A percentile compares a stretch with the other conserved stretches of the same genome.
Conservation (phyloP, 2,797 vertebrate genomes). For the Enteromius treurensis region DNA sequence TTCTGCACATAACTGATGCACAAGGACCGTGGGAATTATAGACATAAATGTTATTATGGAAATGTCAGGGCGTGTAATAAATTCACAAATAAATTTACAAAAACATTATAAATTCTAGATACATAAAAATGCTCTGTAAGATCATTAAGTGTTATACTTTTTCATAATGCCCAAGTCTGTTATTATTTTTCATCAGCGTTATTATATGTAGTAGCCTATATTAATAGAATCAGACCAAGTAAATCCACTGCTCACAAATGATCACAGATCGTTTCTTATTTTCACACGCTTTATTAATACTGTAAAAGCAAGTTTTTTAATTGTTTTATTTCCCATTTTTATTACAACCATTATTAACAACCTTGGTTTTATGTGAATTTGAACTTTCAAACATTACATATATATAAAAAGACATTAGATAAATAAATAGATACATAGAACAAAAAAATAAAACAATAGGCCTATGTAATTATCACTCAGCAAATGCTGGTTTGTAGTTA, state of each 20-base stretch:
- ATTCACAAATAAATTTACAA: not conserved
- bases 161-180: not conserved
- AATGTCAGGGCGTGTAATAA: not conserved
- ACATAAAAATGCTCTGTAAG: not conserved
- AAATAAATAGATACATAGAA: not conserved
- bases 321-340: not conserved
- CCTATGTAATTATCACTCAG: no score
- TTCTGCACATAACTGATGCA: not conserved
- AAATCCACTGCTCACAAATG: not conserved
- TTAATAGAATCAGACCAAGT: not conserved
- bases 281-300: not conserved
- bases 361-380: not conserved
- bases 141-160: not conserved
- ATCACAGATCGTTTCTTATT: not conserved
- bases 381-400: not conserved
- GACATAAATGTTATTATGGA: not conserved
- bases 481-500: not conserved
- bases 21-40: conserved; percentile 5
- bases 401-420: no score
- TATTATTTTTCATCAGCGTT: not conserved
- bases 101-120: not conserved
- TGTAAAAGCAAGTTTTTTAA: not conserved
- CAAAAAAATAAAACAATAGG: not conserved
- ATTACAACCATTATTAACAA: no score
- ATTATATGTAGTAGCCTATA: no score